Percentiles rank a stretch among this genome's conserved stretches.
These are phyloP conservation scores for Clarias fuscus DNA, from an alignment of 2,797 vertebrate species.

Conservation along the genomic window DNA sequence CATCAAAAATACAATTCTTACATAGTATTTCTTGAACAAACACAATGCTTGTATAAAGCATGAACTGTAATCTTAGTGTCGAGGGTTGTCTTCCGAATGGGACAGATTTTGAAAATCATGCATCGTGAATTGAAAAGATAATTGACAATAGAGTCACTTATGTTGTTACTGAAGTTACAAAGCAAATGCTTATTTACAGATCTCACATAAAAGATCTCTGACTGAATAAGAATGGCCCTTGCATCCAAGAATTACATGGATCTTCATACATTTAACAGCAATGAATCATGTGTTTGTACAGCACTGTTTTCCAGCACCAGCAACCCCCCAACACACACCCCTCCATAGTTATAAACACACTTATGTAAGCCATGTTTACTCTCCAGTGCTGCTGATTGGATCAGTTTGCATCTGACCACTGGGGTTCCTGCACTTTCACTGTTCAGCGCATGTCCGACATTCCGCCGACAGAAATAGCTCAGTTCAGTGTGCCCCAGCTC, in stretches of 20 bases:
- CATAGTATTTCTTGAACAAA: not conserved
- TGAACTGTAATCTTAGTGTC: not conserved
- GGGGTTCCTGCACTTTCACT: slow-evolving; percentile 62
- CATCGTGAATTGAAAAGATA: no score
- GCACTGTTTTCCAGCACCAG: not conserved
- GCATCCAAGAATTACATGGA: not conserved
- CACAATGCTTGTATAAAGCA: not conserved
- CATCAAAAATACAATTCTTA: not conserved
- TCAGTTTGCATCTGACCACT: slow-evolving; percentile 68
- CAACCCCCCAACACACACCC: slow-evolving; percentile 34
- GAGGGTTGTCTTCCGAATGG: not conserved
- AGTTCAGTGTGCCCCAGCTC: slow-evolving; percentile 65
- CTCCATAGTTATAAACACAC: slow-evolving; percentile 48
- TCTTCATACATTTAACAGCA: not conserved
- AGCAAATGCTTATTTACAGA: not conserved
- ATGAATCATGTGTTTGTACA: not conserved
- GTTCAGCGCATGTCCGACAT: slow-evolving; percentile 67
- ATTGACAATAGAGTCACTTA: not conserved
- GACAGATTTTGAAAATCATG: not conserved
- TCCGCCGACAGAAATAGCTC: slow-evolving; percentile 73
- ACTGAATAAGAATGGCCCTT: not conserved
- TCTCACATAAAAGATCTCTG: not conserved
- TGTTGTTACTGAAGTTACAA: not conserved
- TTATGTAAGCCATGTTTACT: slow-evolving; percentile 68
- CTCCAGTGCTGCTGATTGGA: slow-evolving; percentile 46